A percentile compares a stretch with the other conserved stretches of the same genome.
These are phyloP conservation scores for Spongia lamella DNA, from an alignment of 37 sponge, comb jelly and placozoan genomes.

Conservation along the genomic window DNA sequence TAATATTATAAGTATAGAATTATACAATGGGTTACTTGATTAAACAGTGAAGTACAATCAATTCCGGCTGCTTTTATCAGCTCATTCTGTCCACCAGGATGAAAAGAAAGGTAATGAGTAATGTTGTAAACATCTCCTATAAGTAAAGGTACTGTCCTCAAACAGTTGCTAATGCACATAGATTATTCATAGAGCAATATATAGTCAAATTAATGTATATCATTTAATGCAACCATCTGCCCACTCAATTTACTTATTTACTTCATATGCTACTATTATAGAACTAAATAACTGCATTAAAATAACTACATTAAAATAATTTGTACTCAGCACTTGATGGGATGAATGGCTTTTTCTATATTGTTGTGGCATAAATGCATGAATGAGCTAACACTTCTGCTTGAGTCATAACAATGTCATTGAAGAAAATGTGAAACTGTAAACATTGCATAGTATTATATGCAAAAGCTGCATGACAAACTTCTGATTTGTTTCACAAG, in stretches of 20 bases:
- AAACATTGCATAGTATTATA: too few species aligned
- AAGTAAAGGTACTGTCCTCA: not conserved
- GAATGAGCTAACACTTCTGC: too few species aligned
- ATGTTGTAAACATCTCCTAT: constrained; percentile 90
- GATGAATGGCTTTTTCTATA: too few species aligned
- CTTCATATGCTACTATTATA: not conserved
- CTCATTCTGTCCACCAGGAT: constrained; percentile 89
- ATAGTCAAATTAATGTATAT: not conserved
- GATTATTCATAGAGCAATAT: not conserved
- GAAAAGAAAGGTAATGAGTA: constrained; percentile 81
- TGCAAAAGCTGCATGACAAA: too few species aligned
- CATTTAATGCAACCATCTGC: not conserved
- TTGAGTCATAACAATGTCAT: too few species aligned
- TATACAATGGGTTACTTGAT: constrained; percentile 65
- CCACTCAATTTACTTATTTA: not conserved
- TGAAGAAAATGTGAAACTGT: too few species aligned
- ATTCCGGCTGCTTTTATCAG: constrained; percentile 92
- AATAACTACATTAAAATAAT: too few species aligned
- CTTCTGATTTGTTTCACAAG: too few species aligned
- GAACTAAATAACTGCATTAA: too few species aligned
- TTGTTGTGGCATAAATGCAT: too few species aligned
- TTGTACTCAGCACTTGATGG: too few species aligned
- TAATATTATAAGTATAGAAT: too few species aligned
- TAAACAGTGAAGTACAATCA: constrained; percentile 86
- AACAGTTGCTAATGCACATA: not conserved